Base-by-base conservation (phyloP, 2,888 invertebrate genomes). In the Macrosoma leucophasiata region DNA sequence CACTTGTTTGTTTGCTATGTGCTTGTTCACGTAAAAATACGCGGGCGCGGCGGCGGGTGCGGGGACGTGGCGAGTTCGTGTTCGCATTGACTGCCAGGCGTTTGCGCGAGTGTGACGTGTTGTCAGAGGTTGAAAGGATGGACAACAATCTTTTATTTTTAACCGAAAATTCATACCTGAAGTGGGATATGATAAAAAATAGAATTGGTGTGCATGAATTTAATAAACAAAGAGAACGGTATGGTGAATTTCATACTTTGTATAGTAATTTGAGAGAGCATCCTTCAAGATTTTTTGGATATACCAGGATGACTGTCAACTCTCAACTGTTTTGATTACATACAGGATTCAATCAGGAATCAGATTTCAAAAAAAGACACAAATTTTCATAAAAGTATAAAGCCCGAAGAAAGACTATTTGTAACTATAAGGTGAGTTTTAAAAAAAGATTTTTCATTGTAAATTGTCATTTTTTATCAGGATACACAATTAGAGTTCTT, bases 211-310 rank as follows among this genome's bases (percentile, higher is more conserved):
- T 25, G 29, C 23, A 27, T 22, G 19, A 25, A 11, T 29, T 25
- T 12, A 43, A 46, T 43, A 48, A 44, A 46, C 43, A 47, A 41
- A 42, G 39, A 37, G 38, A 42, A 45, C 42, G 41, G 36, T 39
- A 44, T 25, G 38, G 47, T 19, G 47, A 50, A 46, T 47, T 46
- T 43, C 39, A 43, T 39, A 51, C 46, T 39, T 44, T 47, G 44
- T 44, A 46, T 38, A n/a, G 33, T 41, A 46, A 45, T 46, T 46
- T 49, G 39, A 46, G 48, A 50, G 41, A 50, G 18, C 39, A 48
- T 46, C 48, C 46, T 45, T 43, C 41, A 41, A 45, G 41, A 36
- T 44, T 38, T 29, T 30, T 22, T 25, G 13, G 10, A 29, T 32
- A 26, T 26, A 20, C 43, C 43, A 29, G 26, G 32, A 25, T 32